phyloP scores from a whole-genome alignment of 2,113 vertebrate genomes.

The Bos javanicus region DNA sequence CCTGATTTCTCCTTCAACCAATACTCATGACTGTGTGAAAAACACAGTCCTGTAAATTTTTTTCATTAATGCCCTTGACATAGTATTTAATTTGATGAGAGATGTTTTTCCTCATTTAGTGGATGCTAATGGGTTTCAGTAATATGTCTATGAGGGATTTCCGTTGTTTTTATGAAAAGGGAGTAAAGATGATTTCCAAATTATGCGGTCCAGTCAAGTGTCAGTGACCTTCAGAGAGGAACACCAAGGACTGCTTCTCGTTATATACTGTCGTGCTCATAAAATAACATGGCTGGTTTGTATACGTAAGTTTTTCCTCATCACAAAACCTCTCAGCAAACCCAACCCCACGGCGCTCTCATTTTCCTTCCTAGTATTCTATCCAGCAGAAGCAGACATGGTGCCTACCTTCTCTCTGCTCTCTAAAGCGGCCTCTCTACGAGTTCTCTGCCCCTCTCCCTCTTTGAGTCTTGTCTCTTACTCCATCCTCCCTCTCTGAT shows the following conservation, averaged over 20 bases:
- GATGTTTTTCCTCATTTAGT: not conserved
- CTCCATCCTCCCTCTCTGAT: rapidly evolving
- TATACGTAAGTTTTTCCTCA: not conserved
- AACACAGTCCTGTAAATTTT: not conserved
- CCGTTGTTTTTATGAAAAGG: not conserved
- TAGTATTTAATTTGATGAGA: not conserved
- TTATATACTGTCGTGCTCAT: not conserved
- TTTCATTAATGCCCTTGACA: not conserved
- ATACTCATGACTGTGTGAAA: not conserved
- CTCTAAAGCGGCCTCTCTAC: rapidly evolving
- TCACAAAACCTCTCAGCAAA: rapidly evolving
- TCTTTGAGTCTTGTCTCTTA: not conserved
- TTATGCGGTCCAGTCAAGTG: not conserved
- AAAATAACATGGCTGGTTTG: not conserved
- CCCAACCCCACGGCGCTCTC: not conserved
- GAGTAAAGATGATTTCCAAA: not conserved
- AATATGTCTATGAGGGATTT: not conserved
- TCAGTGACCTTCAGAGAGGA: not conserved
- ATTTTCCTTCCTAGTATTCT: too few species aligned
- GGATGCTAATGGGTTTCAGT: not conserved
- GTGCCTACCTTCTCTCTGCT: not conserved
- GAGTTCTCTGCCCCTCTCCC: not conserved
- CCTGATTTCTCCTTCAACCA: not conserved
- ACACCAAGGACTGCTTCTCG: not conserved
- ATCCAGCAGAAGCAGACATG: not conserved